Evolutionary conservation across 2,888 invertebrate genomes (phyloP), one percentile per base, ranked within the genome.

Genomic region (Eupeodes luniger): DNA sequence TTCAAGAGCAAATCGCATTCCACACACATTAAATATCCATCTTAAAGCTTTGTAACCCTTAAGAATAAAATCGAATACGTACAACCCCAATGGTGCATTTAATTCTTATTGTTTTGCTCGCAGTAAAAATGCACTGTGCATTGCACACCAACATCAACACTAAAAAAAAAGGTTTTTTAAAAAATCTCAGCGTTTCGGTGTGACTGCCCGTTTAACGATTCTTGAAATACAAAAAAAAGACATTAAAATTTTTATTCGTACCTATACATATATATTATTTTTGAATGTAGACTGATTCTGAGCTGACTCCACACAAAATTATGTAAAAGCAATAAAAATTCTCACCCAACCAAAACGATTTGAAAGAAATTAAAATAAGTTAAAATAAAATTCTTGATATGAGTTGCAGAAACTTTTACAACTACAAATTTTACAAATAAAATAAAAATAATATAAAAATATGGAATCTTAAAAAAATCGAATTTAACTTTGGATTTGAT

Each of bases 141-240:
- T 0, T 19, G 62, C 11, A 40, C 36, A 62, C 27, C 27, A 27
- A 19, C 5, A 36, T 36, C 7, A 19, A 16, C 27, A 44, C 27
- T 27, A 27, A 27, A 76, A n/a, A 44, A 19, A n/a, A 10, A 27
- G 0, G 5, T 36, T 40, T 40, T 40, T 40, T 40, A 1, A 1
- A 7, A 66, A 62, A 47, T 47, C 34, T 47, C 16, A 51, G 36
- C 40, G 16, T 14, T 67, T 59, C 6, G 49, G 19, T 67, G 67
- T 36, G 77, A 59, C 44, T 59, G 67, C 49, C 59, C 77, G 59
- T 16, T 78, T 78, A 59, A 78, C 59, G 49, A 57, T 78, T 19
- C 49, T 67, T 59, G 34, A 16, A 9, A 49, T 36, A 77, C 3
- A 57, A 27, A 57, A 49, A 62, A 40, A 62, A 62, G 11, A 9